These are phyloP conservation scores for Anas platyrhynchos DNA, from an alignment of 2,113 vertebrate genomes.

Conservation along the genomic window DNA sequence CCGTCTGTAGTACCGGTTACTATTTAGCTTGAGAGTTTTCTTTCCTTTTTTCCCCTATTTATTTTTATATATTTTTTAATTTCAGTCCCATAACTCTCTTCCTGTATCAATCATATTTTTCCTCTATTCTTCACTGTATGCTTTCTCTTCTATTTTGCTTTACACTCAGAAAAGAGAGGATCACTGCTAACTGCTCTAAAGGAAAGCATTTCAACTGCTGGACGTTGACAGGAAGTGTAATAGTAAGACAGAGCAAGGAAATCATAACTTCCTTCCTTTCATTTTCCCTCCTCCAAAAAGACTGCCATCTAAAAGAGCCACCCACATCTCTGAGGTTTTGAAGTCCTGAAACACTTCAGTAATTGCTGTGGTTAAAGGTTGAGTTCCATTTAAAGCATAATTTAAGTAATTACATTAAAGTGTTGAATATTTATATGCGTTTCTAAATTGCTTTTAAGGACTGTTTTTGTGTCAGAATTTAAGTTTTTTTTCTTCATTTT, in stretches of 20 bases:
- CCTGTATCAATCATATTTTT: not conserved
- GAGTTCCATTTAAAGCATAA: not conserved
- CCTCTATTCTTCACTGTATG: not conserved
- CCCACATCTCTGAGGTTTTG: not conserved
- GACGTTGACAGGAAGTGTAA: slow-evolving; percentile 39
- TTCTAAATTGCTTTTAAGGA: not conserved
- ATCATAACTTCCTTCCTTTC: slow-evolving; percentile 61
- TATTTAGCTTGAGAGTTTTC: not conserved
- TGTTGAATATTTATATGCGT: not conserved
- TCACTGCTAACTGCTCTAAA: not conserved
- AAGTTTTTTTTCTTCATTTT: not conserved
- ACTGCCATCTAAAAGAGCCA: slow-evolving; percentile 25
- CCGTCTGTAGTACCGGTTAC: not conserved
- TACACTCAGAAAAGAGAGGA: not conserved
- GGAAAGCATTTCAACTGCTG: slow-evolving; percentile 6
- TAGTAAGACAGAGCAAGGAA: slow-evolving; percentile 38
- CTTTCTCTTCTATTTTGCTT: not conserved
- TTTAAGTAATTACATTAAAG: not conserved
- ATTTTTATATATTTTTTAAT: not conserved
- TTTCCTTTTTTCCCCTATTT: not conserved
- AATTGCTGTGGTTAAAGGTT: slow-evolving; percentile 16
- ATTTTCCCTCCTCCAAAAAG: slow-evolving; percentile 53
- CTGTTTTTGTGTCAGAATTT: not conserved
- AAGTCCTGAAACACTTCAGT: slow-evolving; percentile 17
- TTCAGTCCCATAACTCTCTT: not conserved